Evolutionary conservation across 2,888 invertebrate species (phyloP), one percentile per base, ranked within the genome.

Genomic region (Mermis nigrescens): DNA sequence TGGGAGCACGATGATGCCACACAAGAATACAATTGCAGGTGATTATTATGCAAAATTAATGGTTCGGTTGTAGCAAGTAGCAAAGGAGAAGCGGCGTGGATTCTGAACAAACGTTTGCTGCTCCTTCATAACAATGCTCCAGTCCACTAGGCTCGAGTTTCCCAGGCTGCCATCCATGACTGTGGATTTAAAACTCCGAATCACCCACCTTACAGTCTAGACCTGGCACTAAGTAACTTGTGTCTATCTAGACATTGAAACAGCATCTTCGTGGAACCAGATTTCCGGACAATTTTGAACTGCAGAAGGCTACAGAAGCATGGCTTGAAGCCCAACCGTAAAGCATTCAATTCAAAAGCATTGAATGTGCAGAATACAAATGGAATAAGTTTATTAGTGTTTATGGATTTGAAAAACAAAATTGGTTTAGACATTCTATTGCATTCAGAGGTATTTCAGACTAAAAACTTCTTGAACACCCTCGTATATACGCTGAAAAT

Each of bases 1-100:
- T n/a, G n/a, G n/a, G n/a, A n/a, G n/a, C n/a, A n/a, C n/a, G n/a
- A n/a, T n/a, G n/a, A 59, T 64, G 55, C 31, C 57, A 48, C 61
- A 51, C 28, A 59, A 46, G 3, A 51, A 55, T 57, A 64, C 60
- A 2, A 61, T 64, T 26, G 62, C 59, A 12, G 57, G 60, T 19
- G 4, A 54, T 19, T 64, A 62, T 31, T 62, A 58, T 52, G 58
- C 57, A 12, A 46, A 38, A 12, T 54, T 64, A 54, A 28, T 63
- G n/a, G 45, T 55, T 28, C 15, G 46, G 15, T 32, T 63, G 24
- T 29, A 53, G 12, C 29, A 22, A 24, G 52, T 46, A 58, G 46
- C 59, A 15, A 1, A 28, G 26, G 15, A 59, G 56, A 61, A 57
- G 24, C 32, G 32, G 22, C 38, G 57, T 7, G 29, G 22, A n/a